Conservation (phyloP, 1,140 invertebrate species). For the Dendroctonus ponderosae region DNA sequence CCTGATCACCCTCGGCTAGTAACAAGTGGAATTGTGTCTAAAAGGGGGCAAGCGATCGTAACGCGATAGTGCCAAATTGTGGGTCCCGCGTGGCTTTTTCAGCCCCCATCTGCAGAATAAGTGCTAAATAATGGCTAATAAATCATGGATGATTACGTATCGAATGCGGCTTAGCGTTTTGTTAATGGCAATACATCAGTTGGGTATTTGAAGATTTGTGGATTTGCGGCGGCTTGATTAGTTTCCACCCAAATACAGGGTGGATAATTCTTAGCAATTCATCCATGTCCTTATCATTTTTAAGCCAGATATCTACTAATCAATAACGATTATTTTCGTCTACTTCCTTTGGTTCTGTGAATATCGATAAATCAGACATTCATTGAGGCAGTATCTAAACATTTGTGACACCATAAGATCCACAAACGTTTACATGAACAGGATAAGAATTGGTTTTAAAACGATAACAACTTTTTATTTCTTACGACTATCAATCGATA, state of each 20-base stretch:
- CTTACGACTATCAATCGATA: too few species aligned
- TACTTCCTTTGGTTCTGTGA: too few species aligned
- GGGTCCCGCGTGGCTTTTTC: slow-evolving; percentile 23
- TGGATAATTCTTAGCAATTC: too few species aligned
- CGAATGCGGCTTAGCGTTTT: slow-evolving; percentile 17
- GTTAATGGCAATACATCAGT: slow-evolving; percentile 29
- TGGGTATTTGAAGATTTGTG: slow-evolving; percentile 25
- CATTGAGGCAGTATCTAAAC: too few species aligned
- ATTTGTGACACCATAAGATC: too few species aligned
- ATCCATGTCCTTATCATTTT: too few species aligned
- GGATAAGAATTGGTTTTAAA: too few species aligned
- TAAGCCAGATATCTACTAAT: too few species aligned
- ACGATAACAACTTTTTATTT: too few species aligned
- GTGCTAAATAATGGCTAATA: slow-evolving; percentile 29
- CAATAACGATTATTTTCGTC: too few species aligned
- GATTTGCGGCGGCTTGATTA: slow-evolving; percentile 28
- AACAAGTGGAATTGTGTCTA: slow-evolving; percentile 8
- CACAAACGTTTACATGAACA: too few species aligned
- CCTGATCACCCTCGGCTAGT: slow-evolving; percentile 2
- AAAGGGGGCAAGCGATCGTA: slow-evolving; percentile 22
- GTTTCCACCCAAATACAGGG: slow-evolving; percentile 1
- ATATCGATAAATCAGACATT: too few species aligned
- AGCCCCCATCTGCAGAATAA: slow-evolving; percentile 22
- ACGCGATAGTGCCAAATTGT: slow-evolving; percentile 28
- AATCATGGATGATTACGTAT: slow-evolving; percentile 31